phyloP scores from a whole-genome alignment of 2,113 vertebrate genomes.

The Verasper variegatus region DNA sequence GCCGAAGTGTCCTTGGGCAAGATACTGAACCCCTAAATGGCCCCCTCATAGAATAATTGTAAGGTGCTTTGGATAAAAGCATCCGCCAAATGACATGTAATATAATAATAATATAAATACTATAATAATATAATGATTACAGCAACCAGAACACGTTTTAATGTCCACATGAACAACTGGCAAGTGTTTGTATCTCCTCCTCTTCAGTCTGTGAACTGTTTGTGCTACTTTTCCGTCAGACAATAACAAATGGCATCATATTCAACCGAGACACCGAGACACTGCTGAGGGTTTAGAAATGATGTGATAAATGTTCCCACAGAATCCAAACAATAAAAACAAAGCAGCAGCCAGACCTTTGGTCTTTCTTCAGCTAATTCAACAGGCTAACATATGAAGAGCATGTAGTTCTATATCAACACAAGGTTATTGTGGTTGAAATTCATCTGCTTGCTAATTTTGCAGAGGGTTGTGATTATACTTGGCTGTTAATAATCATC shows the following conservation, averaged over 20 bases:
- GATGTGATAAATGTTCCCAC: neutral
- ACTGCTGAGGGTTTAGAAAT: neutral
- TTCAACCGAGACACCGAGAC: neutral
- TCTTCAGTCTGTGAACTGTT: neutral
- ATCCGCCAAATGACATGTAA: no score
- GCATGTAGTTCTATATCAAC: no score
- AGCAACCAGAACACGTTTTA: neutral
- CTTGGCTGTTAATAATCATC: neutral
- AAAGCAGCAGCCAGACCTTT: slow-evolving; percentile 1
- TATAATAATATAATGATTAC: neutral
- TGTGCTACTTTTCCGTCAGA: no score
- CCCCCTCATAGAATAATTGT: no score
- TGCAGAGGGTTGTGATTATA: slow-evolving; percentile 7
- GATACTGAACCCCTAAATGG: no score
- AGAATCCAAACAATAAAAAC: neutral
- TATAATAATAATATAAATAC: no score
- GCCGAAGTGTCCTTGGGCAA: no score
- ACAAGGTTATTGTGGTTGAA: no score
- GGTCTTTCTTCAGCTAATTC: slow-evolving; percentile 16
- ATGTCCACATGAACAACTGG: neutral
- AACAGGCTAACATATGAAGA: neutral
- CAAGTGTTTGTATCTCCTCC: neutral
- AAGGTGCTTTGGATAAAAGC: no score
- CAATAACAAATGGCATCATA: neutral
- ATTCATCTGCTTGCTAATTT: no score